Evolutionary conservation across 92 coral and sea anemone species (phyloP).

Genomic region (Porites rus): DNA sequence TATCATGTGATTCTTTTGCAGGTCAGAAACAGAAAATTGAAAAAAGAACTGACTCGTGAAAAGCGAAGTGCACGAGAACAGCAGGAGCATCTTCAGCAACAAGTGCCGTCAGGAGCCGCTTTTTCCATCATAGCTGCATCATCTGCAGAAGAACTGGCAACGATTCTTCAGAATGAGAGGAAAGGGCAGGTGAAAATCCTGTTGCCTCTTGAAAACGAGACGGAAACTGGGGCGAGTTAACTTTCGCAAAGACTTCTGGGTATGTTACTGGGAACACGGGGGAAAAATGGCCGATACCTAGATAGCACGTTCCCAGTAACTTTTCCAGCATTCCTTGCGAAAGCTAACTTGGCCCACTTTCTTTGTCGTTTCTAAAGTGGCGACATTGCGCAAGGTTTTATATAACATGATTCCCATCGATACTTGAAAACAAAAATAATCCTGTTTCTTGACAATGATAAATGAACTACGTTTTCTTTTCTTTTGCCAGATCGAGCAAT

Average conservation of each 20-base stretch:
- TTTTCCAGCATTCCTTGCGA: no score
- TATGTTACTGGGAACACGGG: no score
- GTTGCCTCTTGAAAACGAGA: neutral
- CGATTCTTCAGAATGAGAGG: conserved; percentile 1
- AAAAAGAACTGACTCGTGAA: conserved; percentile 10
- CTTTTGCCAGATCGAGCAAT: neutral
- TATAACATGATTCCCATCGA: no score
- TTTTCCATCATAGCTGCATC: conserved; percentile 37
- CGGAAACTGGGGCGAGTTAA: neutral
- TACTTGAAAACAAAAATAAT: no score
- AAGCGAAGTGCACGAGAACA: neutral
- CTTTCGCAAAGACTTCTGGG: no score
- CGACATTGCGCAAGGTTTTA: no score
- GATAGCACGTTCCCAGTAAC: no score
- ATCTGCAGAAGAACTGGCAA: conserved; percentile 23
- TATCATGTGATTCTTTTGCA: neutral
- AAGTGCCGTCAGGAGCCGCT: conserved; percentile 5
- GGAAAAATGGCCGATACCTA: no score
- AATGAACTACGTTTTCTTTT: neutral
- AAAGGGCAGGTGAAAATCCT: neutral
- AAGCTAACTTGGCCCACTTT: no score
- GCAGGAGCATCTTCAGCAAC: conserved; percentile 4
- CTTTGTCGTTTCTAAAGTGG: no score
- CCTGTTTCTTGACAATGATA: no score
- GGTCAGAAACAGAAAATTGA: conserved; percentile 6